These are phyloP conservation scores for Saccostrea echinata DNA, from an alignment of 1,140 invertebrate species.

Conservation along the genomic window DNA sequence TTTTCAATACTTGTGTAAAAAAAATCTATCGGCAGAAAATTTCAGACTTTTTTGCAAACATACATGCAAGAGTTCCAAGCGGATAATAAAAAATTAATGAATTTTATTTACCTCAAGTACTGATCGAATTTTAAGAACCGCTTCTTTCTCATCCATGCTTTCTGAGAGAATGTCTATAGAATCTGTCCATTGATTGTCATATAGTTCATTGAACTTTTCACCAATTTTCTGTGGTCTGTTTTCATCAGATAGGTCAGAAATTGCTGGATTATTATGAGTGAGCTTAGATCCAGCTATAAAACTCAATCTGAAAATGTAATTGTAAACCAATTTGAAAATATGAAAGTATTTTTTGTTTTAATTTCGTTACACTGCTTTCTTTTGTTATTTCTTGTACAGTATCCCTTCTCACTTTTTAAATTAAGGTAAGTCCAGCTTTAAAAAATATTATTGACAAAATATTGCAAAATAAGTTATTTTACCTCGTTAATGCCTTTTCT, in stretches of 20 bases:
- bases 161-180: not conserved
- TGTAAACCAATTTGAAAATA: too few relatives aligned
- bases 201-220: not conserved
- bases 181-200: slow-evolving; percentile 6
- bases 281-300: not conserved
- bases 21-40: too few relatives aligned
- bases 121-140: not conserved
- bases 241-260: not conserved
- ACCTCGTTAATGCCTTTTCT: not conserved
- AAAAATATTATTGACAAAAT: too few relatives aligned
- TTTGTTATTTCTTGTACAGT: too few relatives aligned
- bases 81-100: not conserved
- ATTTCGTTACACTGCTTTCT: too few relatives aligned
- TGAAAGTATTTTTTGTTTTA: too few relatives aligned
- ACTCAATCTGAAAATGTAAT: not conserved
- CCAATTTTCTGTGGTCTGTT: slow-evolving; percentile 21
- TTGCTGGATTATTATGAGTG: not conserved
- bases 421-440: too few relatives aligned
- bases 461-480: not conserved
- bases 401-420: too few relatives aligned
- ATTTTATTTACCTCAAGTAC: not conserved
- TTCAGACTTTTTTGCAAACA: too few relatives aligned
- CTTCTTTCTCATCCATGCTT: not conserved
- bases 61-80: too few relatives aligned
- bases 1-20: too few relatives aligned